Evolutionary conservation across 2,888 invertebrate genomes (phyloP).

Genomic region (Ashinkailepas kermadecensis): DNA sequence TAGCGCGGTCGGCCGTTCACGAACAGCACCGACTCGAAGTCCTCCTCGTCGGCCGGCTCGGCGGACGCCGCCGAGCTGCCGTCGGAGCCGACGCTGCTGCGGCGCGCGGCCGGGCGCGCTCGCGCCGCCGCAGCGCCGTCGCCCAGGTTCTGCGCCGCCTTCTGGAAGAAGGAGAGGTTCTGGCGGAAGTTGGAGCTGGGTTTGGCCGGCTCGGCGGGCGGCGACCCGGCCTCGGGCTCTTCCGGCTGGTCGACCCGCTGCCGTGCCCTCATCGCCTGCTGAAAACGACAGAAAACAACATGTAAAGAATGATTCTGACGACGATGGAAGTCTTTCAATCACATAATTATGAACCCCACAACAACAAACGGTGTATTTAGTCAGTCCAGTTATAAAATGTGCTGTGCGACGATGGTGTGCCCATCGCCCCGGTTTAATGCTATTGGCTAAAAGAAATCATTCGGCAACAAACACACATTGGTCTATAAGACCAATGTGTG

Average conservation of each 20-base stretch:
- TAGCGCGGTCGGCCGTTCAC: conserved; percentile 34
- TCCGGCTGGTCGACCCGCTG: conserved; percentile 13
- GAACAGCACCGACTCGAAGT: conserved; percentile 34
- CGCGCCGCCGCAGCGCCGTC: not conserved
- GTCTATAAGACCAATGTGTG: too few relatives aligned
- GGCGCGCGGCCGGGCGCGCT: not conserved
- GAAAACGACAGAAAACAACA: not conserved
- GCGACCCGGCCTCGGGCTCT: not conserved
- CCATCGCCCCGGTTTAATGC: too few relatives aligned
- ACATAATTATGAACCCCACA: too few relatives aligned
- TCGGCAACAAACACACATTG: too few relatives aligned
- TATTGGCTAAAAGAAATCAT: too few relatives aligned
- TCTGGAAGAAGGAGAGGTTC: conserved; percentile 17
- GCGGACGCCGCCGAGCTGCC: conserved; percentile 8
- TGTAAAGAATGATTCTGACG: too few relatives aligned
- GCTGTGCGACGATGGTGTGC: too few relatives aligned
- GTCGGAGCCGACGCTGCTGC: not conserved
- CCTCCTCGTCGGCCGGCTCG: conserved; percentile 28
- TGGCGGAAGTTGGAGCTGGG: not conserved
- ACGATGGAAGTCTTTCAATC: too few relatives aligned
- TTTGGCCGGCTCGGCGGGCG: not conserved
- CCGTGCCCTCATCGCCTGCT: conserved; percentile 8
- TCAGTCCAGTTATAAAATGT: too few relatives aligned
- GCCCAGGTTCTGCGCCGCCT: not conserved
- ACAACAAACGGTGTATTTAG: too few relatives aligned